A percentile compares a stretch with the other conserved stretches of the same genome.
Evolutionary conservation across 2,113 vertebrate species (phyloP).

Genomic region (Limnothrissa miodon): DNA sequence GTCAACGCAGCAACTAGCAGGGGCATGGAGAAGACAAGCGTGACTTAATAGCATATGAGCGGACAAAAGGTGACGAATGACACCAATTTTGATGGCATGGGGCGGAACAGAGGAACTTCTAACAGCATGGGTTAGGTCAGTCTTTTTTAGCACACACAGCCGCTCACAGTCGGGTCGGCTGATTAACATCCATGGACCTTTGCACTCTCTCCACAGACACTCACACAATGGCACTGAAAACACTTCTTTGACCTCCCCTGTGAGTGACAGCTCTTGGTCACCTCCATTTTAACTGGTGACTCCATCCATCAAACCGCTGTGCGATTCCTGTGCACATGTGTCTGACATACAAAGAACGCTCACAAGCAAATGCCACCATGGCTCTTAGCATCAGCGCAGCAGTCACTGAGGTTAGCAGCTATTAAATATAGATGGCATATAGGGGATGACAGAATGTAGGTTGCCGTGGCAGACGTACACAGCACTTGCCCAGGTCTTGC

Average conservation of each 20-base stretch:
- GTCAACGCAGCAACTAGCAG: not conserved
- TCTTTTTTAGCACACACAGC: not conserved
- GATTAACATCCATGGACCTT: not conserved
- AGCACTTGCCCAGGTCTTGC: not conserved
- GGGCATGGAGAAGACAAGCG: not conserved
- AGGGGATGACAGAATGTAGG: not conserved
- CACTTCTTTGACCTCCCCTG: not conserved
- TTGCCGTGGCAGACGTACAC: not conserved
- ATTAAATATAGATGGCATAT: not conserved
- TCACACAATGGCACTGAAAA: not conserved
- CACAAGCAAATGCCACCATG: not conserved
- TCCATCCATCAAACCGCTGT: not conserved
- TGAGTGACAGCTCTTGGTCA: not conserved
- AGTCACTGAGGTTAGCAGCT: not conserved
- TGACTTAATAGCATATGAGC: not conserved
- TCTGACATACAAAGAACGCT: not conserved
- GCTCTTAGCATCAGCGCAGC: not conserved
- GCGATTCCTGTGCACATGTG: not conserved
- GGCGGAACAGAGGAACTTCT: not conserved
- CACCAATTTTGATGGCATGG: not conserved
- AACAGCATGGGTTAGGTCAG: not conserved
- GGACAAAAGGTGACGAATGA: not conserved
- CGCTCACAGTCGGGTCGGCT: not conserved
- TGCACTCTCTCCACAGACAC: not conserved
- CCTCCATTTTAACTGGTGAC: not conserved